Conservation (phyloP, 2,888 invertebrate species). For the Allygus modestus region DNA sequence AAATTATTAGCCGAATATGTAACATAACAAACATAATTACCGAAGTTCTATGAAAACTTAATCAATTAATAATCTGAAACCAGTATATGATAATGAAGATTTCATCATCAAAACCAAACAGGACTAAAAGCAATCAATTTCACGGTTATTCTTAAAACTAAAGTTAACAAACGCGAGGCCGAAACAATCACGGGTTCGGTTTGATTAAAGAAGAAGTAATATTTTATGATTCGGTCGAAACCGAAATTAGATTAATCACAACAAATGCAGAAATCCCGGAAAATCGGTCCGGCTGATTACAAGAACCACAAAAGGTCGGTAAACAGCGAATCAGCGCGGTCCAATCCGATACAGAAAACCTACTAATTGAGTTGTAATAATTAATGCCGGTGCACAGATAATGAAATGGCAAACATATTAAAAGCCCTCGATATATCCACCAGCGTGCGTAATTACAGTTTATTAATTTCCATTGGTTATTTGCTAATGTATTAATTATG, state of each 20-base stretch:
- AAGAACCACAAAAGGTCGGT: constrained; percentile 54
- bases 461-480: constrained; percentile 59
- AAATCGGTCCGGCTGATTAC: constrained; percentile 46
- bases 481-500: constrained; percentile 59
- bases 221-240: constrained; percentile 49
- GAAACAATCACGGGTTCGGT: constrained; percentile 50
- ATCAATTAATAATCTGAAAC: constrained; percentile 23
- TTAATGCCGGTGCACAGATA: constrained; percentile 55
- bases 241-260: constrained; percentile 57
- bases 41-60: constrained; percentile 21
- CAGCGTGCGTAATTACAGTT: constrained; percentile 54
- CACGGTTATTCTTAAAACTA: constrained; percentile 48
- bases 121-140: constrained; percentile 36
- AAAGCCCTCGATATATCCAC: constrained; percentile 43
- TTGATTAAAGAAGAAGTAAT: constrained; percentile 58
- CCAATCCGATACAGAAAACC: constrained; percentile 54
- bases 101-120: constrained; percentile 50
- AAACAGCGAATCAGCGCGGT: constrained; percentile 47
- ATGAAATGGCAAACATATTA: constrained; percentile 59
- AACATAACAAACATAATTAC: not conserved
- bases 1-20: not conserved
- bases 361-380: constrained; percentile 57
- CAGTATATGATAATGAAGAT: constrained; percentile 27
- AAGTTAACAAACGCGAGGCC: constrained; percentile 25
- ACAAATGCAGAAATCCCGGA: constrained; percentile 57